These are phyloP conservation scores for Balaenoptera acutorostrata DNA, from an alignment of 2,113 vertebrate genomes.

Conservation along the genomic window DNA sequence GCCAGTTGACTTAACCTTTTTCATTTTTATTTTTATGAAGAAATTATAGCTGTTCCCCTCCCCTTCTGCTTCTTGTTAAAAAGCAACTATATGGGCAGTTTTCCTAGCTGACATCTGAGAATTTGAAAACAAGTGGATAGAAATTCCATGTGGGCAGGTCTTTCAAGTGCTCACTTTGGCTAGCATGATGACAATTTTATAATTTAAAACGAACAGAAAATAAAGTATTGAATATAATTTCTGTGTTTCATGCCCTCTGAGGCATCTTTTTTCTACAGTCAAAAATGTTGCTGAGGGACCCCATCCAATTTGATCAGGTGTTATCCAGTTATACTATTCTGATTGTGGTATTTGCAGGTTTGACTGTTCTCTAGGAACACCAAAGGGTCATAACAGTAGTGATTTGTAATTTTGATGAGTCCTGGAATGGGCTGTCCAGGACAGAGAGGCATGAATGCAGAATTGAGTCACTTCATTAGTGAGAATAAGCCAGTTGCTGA, in stretches of 20 bases:
- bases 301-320: neutral
- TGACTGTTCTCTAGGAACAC: neutral
- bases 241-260: neutral
- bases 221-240: neutral
- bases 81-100: neutral
- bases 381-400: neutral
- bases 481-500: neutral
- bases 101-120: neutral
- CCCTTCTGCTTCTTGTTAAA: neutral
- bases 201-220: neutral
- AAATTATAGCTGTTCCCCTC: neutral
- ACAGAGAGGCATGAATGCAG: neutral
- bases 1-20: neutral
- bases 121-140: neutral
- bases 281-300: neutral
- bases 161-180: slow-evolving; percentile 29
- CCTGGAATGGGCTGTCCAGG: neutral
- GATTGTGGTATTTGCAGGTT: neutral
- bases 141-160: neutral
- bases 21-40: slow-evolving; percentile 25
- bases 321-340: neutral
- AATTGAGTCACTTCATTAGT: neutral
- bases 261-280: neutral
- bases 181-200: neutral
- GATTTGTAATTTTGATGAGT: neutral